Percentiles rank a stretch among this genome's conserved stretches.
phyloP scores from a whole-genome alignment of 2,888 invertebrate species.

The Tiliacea aurago region DNA sequence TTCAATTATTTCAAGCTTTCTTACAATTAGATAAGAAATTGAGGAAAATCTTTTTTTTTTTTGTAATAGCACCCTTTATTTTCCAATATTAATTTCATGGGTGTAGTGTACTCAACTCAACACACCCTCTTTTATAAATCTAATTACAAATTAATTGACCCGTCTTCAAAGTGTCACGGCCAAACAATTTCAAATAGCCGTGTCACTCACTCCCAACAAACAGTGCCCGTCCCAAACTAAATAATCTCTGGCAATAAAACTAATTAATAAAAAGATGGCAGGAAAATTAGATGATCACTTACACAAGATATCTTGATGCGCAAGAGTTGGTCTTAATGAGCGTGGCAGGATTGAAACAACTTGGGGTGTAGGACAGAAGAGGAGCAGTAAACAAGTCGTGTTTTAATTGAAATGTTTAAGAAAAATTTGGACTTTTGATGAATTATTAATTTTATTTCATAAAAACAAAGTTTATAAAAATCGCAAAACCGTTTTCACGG shows the following conservation, averaged over 20 bases:
- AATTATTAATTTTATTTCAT: too few relatives aligned
- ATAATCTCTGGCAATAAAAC: constrained; percentile 42
- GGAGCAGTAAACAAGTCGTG: constrained; percentile 33
- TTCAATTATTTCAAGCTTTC: too few relatives aligned
- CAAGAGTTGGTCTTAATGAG: constrained; percentile 77
- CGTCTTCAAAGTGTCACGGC: constrained; percentile 63
- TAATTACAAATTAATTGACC: constrained; percentile 49
- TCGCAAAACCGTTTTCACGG: too few relatives aligned
- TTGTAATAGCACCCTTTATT: too few relatives aligned
- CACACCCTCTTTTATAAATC: constrained; percentile 39
- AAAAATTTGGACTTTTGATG: too few relatives aligned
- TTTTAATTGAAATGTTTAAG: neutral
- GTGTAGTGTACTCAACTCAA: neutral
- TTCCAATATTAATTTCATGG: neutral
- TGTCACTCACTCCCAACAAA: constrained; percentile 61
- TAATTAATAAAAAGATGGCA: constrained; percentile 59
- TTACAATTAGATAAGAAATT: too few relatives aligned
- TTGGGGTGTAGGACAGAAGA: constrained; percentile 3
- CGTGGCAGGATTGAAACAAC: constrained; percentile 69
- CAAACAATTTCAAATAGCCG: constrained; percentile 79
- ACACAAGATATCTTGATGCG: constrained; percentile 53
- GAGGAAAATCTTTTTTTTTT: too few relatives aligned
- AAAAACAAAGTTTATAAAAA: too few relatives aligned
- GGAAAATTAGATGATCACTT: constrained; percentile 66
- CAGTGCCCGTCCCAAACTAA: constrained; percentile 37